phyloP scores from a whole-genome alignment of 2,797 vertebrate genomes.

The Echeneis naucrates region DNA sequence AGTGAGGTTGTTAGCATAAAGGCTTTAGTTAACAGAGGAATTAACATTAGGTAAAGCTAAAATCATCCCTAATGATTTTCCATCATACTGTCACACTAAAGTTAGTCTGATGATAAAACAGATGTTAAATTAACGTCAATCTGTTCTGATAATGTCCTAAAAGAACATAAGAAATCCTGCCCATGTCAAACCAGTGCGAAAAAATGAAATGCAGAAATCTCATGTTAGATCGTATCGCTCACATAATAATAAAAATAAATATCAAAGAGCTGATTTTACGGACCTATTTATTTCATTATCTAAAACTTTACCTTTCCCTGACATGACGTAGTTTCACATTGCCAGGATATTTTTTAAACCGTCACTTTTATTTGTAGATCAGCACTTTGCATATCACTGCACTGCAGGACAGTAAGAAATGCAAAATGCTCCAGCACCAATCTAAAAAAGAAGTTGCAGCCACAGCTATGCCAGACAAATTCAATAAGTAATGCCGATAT shows the following conservation, averaged over 20 bases:
- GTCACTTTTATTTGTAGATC: neutral
- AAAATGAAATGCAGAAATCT: neutral
- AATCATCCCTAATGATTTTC: neutral
- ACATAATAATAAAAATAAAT: too few species aligned
- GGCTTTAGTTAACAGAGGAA: neutral
- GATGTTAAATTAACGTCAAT: neutral
- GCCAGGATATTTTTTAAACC: too few species aligned
- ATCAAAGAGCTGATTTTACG: too few species aligned
- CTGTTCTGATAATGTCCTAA: neutral
- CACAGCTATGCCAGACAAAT: neutral
- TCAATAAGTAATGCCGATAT: slow-evolving; percentile 2
- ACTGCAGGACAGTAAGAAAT: neutral
- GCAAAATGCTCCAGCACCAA: neutral
- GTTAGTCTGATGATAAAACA: neutral
- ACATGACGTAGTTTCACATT: neutral
- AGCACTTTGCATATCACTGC: neutral
- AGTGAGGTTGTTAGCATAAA: neutral
- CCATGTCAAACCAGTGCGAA: neutral
- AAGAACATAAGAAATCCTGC: neutral
- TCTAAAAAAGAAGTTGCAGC: neutral
- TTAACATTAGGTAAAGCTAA: neutral
- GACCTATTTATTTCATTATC: neutral
- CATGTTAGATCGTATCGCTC: too few species aligned
- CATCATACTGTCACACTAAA: neutral
- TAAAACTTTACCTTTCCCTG: neutral